Evolutionary conservation across 1,140 invertebrate genomes (phyloP).

Genomic region (Orius laevigatus): DNA sequence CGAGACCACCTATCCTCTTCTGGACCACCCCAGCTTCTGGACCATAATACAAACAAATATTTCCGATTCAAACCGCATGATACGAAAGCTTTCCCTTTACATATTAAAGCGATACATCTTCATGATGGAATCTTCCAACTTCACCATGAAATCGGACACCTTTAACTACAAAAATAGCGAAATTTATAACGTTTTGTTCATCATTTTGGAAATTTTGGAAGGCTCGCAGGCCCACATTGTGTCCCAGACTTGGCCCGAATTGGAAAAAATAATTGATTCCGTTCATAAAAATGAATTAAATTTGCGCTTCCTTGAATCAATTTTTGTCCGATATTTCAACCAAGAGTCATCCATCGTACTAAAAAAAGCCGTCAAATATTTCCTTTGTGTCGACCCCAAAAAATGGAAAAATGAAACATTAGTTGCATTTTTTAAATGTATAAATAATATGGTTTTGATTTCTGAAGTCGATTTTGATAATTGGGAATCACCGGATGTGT

Average conservation of each 20-base stretch:
- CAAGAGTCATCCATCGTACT: conserved; percentile 30
- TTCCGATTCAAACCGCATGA: conserved; percentile 3
- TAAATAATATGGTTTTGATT: conserved; percentile 12
- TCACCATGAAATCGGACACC: conserved; percentile 6
- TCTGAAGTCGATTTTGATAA: conserved; percentile 10
- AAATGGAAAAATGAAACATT: conserved; percentile 19
- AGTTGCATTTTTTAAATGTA: conserved; percentile 19
- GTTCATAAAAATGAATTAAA: conserved; percentile 15
- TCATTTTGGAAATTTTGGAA: conserved; percentile 37
- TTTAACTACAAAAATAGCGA: conserved; percentile 14
- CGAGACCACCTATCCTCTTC: conserved; percentile 1
- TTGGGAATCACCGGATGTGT: neutral
- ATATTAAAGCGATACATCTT: conserved; percentile 25
- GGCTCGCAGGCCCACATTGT: conserved; percentile 44
- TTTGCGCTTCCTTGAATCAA: conserved; percentile 23
- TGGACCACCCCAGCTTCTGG: conserved; percentile 16
- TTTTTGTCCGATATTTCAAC: conserved; percentile 29
- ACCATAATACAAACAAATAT: conserved; percentile 17
- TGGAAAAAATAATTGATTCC: conserved; percentile 24
- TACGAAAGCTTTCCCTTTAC: conserved; percentile 26
- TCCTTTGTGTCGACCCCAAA: conserved; percentile 19
- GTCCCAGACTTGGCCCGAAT: conserved; percentile 30
- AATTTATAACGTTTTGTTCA: conserved; percentile 24
- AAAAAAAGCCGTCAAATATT: conserved; percentile 28
- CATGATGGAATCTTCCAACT: conserved; percentile 15